phyloP scores from a whole-genome alignment of 2,797 vertebrate genomes.

The Fistularia tabacaria region DNA sequence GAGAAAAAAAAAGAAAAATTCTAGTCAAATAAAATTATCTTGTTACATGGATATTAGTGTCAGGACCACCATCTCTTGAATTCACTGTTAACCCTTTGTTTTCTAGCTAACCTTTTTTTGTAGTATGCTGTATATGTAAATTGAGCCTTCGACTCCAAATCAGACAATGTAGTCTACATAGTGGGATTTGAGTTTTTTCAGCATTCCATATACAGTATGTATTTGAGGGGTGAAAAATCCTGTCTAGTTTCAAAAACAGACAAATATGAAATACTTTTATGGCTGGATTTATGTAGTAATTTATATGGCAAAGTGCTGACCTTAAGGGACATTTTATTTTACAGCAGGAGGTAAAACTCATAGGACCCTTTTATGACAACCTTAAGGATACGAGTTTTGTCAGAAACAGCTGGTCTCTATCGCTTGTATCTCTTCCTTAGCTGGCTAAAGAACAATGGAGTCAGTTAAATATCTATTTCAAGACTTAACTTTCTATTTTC shows the following conservation, averaged over 20 bases:
- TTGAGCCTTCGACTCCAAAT: too few relatives aligned
- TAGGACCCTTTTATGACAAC: slow-evolving; percentile 11
- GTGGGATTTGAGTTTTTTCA: too few relatives aligned
- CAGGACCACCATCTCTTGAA: too few relatives aligned
- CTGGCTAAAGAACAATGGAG: slow-evolving; percentile 38
- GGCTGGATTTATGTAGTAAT: slow-evolving; percentile 31
- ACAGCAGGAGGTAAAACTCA: slow-evolving; percentile 15
- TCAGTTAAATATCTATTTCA: slow-evolving; percentile 23
- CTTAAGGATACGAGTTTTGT: slow-evolving; percentile 27
- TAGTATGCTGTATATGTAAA: background rate
- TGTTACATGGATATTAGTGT: too few relatives aligned
- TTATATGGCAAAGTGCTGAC: slow-evolving; percentile 25
- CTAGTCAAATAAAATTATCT: too few relatives aligned
- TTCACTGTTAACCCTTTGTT: too few relatives aligned
- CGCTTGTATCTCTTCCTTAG: slow-evolving; percentile 34
- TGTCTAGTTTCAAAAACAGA: slow-evolving; percentile 10
- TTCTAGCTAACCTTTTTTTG: background rate
- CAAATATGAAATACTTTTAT: slow-evolving; percentile 17
- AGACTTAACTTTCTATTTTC: slow-evolving; percentile 31
- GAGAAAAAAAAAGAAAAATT: too few relatives aligned
- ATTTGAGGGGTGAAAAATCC: background rate
- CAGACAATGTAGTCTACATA: too few relatives aligned
- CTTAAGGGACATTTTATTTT: slow-evolving; percentile 29
- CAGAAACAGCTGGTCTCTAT: slow-evolving; percentile 47
- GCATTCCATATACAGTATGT: slow-evolving; percentile 1